Conservation (phyloP, 2,113 vertebrate genomes). For the Megalops atlanticus region DNA sequence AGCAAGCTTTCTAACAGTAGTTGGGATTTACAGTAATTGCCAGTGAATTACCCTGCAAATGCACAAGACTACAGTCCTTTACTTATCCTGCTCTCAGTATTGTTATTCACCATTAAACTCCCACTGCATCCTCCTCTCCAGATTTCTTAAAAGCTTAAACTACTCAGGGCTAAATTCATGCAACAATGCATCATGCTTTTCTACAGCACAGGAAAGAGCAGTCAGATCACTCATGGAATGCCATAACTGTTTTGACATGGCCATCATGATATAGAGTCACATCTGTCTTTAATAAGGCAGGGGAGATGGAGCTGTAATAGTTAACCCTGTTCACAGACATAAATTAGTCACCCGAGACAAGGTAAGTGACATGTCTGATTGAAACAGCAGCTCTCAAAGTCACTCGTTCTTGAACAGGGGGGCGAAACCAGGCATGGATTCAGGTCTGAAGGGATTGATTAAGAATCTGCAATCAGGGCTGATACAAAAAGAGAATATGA, state of each 20-base stretch:
- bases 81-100: conserved; percentile 44
- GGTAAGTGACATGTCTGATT: no score
- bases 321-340: neutral
- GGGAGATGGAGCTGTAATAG: no score
- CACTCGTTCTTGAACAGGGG: neutral
- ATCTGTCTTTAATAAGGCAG: neutral
- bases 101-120: conserved; percentile 70
- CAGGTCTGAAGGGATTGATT: neutral
- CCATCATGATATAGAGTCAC: no score
- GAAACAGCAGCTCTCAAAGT: neutral
- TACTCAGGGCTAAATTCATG: conserved; percentile 58
- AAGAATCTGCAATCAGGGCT: neutral
- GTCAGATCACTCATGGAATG: conserved; percentile 30
- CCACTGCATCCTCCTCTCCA: conserved; percentile 41
- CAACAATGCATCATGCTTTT: conserved; percentile 49
- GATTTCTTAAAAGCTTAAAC: conserved; percentile 61
- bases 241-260: conserved; percentile 26
- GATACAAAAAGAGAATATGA: neutral
- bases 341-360: neutral
- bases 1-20: conserved; percentile 28
- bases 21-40: conserved; percentile 35
- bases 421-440: no score
- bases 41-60: conserved; percentile 29
- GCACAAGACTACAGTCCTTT: conserved; percentile 30
- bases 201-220: conserved; percentile 34